Percentiles rank a stretch among this genome's conserved stretches.
Evolutionary conservation across 2,888 invertebrate genomes (phyloP).

Genomic region (Nephrotoma flavescens): DNA sequence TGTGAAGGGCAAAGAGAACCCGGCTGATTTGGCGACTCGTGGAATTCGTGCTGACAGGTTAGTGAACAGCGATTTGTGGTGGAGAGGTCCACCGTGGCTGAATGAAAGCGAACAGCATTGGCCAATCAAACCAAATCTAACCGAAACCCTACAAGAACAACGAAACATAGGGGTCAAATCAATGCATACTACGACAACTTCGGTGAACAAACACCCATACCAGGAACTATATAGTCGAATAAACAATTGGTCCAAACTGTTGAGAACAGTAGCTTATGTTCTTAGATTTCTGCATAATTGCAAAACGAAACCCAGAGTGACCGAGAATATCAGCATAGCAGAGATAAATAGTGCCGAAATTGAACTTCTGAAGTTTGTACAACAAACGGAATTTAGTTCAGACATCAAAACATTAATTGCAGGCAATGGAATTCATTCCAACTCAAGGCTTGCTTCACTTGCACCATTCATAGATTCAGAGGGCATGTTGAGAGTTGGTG

Average conservation of each 20-base stretch:
- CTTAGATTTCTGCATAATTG: no score
- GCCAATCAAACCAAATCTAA: background rate
- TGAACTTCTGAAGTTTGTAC: background rate
- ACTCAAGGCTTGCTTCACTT: no score
- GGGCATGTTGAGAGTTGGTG: background rate
- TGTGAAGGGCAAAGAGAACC: no score
- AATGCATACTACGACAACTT: background rate
- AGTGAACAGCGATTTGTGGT: no score
- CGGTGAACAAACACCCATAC: background rate
- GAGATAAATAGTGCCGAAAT: background rate
- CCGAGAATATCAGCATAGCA: background rate
- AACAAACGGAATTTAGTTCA: background rate
- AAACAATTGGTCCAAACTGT: background rate
- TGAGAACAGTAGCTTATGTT: background rate
- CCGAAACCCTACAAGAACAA: no score
- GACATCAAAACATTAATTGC: background rate
- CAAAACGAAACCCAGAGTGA: no score
- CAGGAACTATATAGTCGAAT: background rate
- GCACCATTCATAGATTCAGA: background rate
- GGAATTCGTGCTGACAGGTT: no score
- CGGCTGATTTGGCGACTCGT: no score
- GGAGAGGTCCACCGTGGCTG: background rate
- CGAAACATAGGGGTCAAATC: no score
- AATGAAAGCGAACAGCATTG: background rate
- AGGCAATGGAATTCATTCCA: background rate